Base-by-base conservation (phyloP, 2,888 invertebrate genomes). In the Dryococelus australis region DNA sequence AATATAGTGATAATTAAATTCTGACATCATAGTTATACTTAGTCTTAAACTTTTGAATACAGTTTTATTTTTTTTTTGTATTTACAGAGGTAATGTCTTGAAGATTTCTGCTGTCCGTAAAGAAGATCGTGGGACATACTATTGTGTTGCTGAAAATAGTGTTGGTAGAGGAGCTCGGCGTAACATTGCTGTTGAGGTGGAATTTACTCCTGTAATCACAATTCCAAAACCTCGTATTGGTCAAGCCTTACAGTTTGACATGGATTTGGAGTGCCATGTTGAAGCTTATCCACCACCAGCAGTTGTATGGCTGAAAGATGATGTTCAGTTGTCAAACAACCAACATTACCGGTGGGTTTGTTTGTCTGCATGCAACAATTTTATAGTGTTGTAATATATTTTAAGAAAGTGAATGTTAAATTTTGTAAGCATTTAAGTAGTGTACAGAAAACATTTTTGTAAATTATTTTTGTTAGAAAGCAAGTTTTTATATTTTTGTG, bases 271-370 rank as follows among this genome's bases (percentile, higher is more conserved):
- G 91, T 99, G 99, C 91, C 98, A 98, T 92, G 97, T 98, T 24
- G 98, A 98, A 91, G 98, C 98, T 0, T 98, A 98, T 92, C 99
- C 99, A 0, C 97, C 97, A 5, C 98, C 99, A 0, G 97, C 97
- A 0, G 97, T 99, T 89, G 94, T 95, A 0, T 99, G 99, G 99
- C 93, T 97, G 8, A 98, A 98, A 92, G 93, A 93, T 90, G 97
- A 97, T 86, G 93, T 96, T 0, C 95, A 96, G 88, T 92, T 98
- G 5, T 96, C 97, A 0, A 98, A 98, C 91, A 98, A 98, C 92
- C 98, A 98, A 91, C 98, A 98, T 93, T 97, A 97, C 92, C 94
- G 94, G 95, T 95, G 89, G 12, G 10, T 6, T 78, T 65, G 65
- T 51, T 12, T 51, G 51, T 35, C 35, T 35, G 35, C 35, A 35